These are phyloP conservation scores for Acanthococcus lagerstroemiae DNA, from an alignment of 2,888 invertebrate genomes.

Conservation along the genomic window DNA sequence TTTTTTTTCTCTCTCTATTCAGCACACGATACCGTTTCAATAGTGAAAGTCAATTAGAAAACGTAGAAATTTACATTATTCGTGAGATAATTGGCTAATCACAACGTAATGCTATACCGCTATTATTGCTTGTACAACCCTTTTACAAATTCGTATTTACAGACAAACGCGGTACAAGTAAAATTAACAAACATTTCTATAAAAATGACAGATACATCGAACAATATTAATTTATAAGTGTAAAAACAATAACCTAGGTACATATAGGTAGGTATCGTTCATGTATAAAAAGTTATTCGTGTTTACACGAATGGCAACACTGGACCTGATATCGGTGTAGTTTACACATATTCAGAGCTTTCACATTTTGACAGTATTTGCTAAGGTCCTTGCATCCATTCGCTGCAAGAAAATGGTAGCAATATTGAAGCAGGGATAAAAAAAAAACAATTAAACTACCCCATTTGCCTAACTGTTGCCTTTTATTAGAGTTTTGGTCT, in stretches of 20 bases:
- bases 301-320: slow-evolving; percentile 72
- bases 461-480: slow-evolving; percentile 7
- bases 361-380: slow-evolving; percentile 75
- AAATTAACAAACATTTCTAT: neutral
- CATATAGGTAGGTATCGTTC: neutral
- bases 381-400: slow-evolving; percentile 69
- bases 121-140: too few relatives aligned
- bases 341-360: slow-evolving; percentile 78
- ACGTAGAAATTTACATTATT: too few relatives aligned
- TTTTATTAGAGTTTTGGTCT: too few relatives aligned
- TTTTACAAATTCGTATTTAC: too few relatives aligned
- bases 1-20: too few relatives aligned
- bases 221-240: slow-evolving; percentile 7
- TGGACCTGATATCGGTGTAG: slow-evolving; percentile 70
- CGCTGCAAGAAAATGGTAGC: slow-evolving; percentile 44
- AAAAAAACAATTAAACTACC: neutral
- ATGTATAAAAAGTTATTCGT: slow-evolving; percentile 33
- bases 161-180: too few relatives aligned
- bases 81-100: too few relatives aligned
- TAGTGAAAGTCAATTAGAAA: too few relatives aligned
- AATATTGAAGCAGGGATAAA: neutral
- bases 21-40: too few relatives aligned
- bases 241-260: slow-evolving; percentile 2
- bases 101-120: too few relatives aligned
- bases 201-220: neutral